A percentile compares a stretch with the other conserved stretches of the same genome.
phyloP scores from a whole-genome alignment of 2,888 invertebrate genomes.

The Folsomia candida region DNA sequence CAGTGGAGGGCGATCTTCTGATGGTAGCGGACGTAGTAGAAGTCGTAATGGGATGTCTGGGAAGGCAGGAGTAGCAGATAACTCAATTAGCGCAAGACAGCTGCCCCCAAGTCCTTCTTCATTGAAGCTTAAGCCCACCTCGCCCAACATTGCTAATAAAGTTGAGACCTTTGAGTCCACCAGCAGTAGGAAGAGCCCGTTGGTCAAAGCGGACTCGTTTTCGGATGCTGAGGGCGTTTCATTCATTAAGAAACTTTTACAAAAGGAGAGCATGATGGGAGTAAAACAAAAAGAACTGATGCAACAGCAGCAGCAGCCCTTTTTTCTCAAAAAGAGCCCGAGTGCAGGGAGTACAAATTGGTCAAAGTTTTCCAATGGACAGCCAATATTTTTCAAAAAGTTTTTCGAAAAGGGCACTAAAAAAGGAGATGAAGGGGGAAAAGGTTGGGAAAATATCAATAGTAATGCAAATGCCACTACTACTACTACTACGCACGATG shows the following conservation, averaged over 20 bases:
- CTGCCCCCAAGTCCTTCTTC: conserved; percentile 28
- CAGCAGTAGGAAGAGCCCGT: conserved; percentile 22
- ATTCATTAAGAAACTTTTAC: conserved; percentile 45
- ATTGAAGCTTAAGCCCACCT: not conserved
- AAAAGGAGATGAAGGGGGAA: not conserved
- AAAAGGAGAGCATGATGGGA: conserved; percentile 40
- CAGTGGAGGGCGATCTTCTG: too few species aligned
- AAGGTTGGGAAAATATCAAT: not conserved
- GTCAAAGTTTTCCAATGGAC: conserved; percentile 43
- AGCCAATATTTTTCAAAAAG: conserved; percentile 44
- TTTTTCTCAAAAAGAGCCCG: conserved; percentile 47
- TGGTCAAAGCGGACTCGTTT: conserved; percentile 39
- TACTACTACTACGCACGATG: not conserved
- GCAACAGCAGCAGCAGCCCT: not conserved
- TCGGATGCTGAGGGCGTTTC: conserved; percentile 48
- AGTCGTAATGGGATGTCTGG: not conserved
- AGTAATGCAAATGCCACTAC: not conserved
- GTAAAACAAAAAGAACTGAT: conserved; percentile 14
- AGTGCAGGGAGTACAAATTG: conserved; percentile 46
- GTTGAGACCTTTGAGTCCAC: conserved; percentile 9
- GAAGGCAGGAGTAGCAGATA: too few species aligned
- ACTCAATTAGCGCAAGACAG: conserved; percentile 8
- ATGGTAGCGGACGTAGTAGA: not conserved
- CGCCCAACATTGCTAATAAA: conserved; percentile 9
- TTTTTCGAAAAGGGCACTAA: conserved; percentile 39